Conservation (phyloP, 2,797 vertebrate genomes). For the Graptemys geographica region DNA sequence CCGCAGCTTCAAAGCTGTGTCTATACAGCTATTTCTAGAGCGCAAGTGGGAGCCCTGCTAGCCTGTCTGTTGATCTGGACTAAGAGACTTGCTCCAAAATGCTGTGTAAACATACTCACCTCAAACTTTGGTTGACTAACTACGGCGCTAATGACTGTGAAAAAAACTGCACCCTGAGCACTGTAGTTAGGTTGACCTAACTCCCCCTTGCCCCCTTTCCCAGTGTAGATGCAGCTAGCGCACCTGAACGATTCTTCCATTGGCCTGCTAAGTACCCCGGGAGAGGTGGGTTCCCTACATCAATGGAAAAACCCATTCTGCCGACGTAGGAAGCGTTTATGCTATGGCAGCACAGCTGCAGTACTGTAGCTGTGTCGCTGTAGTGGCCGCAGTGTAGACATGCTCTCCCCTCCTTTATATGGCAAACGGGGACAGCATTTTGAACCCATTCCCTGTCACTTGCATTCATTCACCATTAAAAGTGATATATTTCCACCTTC, state of each 20-base stretch:
- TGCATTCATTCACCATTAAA: neutral
- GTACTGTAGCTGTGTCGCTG: neutral
- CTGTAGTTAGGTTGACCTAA: neutral
- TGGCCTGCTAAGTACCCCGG: too few species aligned
- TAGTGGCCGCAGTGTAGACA: neutral
- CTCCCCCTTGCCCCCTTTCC: too few species aligned
- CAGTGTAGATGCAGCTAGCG: neutral
- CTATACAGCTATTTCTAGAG: neutral
- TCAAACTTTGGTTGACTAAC: neutral
- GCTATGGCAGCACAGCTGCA: neutral
- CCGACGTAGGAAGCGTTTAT: neutral
- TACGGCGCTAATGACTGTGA: neutral
- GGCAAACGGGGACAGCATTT: neutral
- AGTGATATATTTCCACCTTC: neutral
- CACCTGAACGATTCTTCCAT: neutral
- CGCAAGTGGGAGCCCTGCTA: too few species aligned
- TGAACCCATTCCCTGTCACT: neutral
- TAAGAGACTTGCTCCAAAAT: neutral
- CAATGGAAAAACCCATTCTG: rapidly evolving
- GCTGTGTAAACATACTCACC: too few species aligned
- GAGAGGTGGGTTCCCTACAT: neutral
- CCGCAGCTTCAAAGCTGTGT: neutral
- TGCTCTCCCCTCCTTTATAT: neutral
- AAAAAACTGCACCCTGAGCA: neutral
- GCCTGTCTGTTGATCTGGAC: neutral